Evolutionary conservation across 2,113 vertebrate genomes (phyloP), one percentile per base, ranked within the genome.

Genomic region (Excalfactoria chinensis): DNA sequence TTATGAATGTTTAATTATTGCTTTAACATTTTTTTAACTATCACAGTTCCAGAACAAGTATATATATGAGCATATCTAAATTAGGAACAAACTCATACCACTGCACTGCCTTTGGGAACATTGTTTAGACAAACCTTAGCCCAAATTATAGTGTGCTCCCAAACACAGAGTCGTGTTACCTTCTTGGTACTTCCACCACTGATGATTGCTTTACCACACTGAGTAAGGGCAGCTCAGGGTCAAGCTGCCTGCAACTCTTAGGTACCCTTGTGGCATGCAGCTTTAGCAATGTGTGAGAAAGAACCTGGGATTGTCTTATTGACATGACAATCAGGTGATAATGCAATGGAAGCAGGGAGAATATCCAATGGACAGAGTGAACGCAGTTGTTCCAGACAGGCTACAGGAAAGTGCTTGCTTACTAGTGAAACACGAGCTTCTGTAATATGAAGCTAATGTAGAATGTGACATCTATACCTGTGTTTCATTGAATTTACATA

Each of bases 191-290:
- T 11, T 46, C 5, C 22, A 46, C 2, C 18, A 58, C 25, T 28
- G 32, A 2, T 41, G 19, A 25, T 20, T 80, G 22, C 9, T n/a
- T 80, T 49, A 74, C 26, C 32, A 51, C 7, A 25, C 9, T 4
- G 18, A 28, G 34, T 28, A 66, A 92, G 55, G 11, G 10, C n/a
- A 46, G 17, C 28, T 44, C 21, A 58, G 13, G 22, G 21, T 43
- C 51, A 64, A 59, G 25, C 18, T 62, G 6, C 26, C 46, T 67
- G 30, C 23, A 77, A 70, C 89, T 41, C 19, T 26, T 30, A 16
- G 32, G 28, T 12, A 46, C 6, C 12, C 8, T 8, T 35, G 21
- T 48, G 49, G 13, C 49, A 40, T 1, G 0, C n/a, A 30, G 1
- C 30, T 37, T 40, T 41, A 59, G 8, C 13, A 12, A 23, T 30